Conservation (phyloP, 2,888 invertebrate species). For the Cremastobaeus sp. region DNA sequence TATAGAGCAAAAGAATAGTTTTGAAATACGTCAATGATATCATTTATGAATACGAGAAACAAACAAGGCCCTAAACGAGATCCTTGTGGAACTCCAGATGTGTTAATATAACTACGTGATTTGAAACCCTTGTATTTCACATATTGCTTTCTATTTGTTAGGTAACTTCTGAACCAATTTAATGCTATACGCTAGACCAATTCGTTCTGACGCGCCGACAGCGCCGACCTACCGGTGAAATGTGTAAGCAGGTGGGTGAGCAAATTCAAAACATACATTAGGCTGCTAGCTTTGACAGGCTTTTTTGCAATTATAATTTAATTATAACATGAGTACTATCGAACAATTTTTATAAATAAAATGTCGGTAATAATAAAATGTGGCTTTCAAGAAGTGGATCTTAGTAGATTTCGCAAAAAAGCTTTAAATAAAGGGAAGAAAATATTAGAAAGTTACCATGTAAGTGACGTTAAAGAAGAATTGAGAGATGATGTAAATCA, state of each 20-base stretch:
- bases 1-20: too few species aligned
- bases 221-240: neutral
- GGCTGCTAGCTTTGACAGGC: too few species aligned
- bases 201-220: neutral
- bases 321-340: neutral
- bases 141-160: too few species aligned
- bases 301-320: neutral
- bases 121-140: too few species aligned
- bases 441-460: neutral
- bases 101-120: too few species aligned
- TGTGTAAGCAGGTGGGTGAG: neutral
- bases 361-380: neutral
- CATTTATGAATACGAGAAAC: too few species aligned
- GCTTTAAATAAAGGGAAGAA: neutral
- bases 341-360: neutral
- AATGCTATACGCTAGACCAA: neutral
- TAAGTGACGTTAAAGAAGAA: neutral
- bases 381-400: neutral
- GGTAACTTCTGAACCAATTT: too few species aligned
- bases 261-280: neutral
- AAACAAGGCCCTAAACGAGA: too few species aligned
- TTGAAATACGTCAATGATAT: too few species aligned
- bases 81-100: too few species aligned
- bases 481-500: neutral
- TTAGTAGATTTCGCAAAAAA: neutral